Percentiles rank a stretch among this genome's conserved stretches.
These are phyloP conservation scores for Flexamia atlantica DNA, from an alignment of 2,888 invertebrate species.

Conservation along the genomic window DNA sequence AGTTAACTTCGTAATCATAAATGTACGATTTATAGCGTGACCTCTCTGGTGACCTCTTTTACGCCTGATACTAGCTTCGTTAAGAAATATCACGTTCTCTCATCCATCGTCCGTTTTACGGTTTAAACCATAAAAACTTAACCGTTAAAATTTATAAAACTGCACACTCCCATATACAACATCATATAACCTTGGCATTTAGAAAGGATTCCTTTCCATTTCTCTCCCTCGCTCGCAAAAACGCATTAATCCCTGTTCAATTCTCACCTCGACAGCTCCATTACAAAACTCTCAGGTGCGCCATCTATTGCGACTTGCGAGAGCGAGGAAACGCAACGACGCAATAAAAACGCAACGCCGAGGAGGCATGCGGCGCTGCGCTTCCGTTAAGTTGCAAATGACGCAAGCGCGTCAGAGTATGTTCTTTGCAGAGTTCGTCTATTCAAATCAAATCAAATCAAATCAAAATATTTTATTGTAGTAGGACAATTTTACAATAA, in stretches of 20 bases:
- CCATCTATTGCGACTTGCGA: slow-evolving; percentile 5
- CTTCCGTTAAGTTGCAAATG: not conserved
- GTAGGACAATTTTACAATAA: no score
- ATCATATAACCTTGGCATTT: no score
- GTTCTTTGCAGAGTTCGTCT: no score
- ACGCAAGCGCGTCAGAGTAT: not conserved
- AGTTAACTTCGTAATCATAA: no score
- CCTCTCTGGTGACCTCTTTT: no score
- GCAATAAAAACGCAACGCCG: slow-evolving; percentile 3
- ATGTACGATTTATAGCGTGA: no score
- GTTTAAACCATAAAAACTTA: no score
- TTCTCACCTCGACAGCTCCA: not conserved
- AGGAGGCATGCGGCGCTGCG: not conserved
- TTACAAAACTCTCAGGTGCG: not conserved
- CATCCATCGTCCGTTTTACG: not conserved
- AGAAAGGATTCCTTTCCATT: not conserved
- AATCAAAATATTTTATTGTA: no score
- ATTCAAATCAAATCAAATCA: no score
- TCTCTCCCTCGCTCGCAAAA: not conserved
- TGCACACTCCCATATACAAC: no score
- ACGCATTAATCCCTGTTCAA: not conserved
- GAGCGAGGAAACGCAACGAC: slow-evolving; percentile 1
- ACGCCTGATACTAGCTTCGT: no score
- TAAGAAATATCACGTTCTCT: not conserved
- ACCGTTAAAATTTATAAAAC: no score